Conservation (phyloP, 1,140 invertebrate genomes). For the Luehdorfia chinensis region DNA sequence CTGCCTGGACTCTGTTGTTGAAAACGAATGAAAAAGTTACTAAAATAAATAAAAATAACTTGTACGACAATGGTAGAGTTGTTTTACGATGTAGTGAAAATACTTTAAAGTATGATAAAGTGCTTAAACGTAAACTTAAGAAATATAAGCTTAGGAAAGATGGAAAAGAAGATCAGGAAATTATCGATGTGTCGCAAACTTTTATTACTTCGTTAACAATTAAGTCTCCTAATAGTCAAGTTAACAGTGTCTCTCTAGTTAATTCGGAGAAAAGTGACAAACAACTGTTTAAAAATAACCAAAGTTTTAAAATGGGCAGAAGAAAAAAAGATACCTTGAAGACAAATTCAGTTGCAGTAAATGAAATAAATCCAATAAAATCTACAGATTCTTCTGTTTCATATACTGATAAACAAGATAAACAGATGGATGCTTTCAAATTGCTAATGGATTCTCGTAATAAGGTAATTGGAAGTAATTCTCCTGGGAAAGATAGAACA, state of each 20-base stretch:
- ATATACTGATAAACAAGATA: conserved; percentile 13
- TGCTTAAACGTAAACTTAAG: conserved; percentile 54
- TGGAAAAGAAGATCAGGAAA: conserved; percentile 60
- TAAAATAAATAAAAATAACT: conserved; percentile 16
- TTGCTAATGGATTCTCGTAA: conserved; percentile 81
- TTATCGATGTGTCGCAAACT: conserved; percentile 56
- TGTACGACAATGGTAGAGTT: conserved; percentile 27
- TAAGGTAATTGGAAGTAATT: conserved; percentile 80
- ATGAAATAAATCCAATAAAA: conserved; percentile 22
- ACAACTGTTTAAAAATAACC: conserved; percentile 43
- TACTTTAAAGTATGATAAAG: conserved; percentile 35
- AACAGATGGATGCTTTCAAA: conserved; percentile 78
- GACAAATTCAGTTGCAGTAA: conserved; percentile 19
- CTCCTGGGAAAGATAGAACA: conserved; percentile 74
- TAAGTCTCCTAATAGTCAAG: conserved; percentile 41
- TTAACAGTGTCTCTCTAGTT: conserved; percentile 18
- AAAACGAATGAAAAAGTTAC: conserved; percentile 13
- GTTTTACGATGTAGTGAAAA: conserved; percentile 50
- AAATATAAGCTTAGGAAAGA: conserved; percentile 62
- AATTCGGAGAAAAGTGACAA: conserved; percentile 23
- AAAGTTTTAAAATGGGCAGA: conserved; percentile 54
- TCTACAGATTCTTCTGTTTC: conserved; percentile 40
- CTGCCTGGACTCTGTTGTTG: conserved; percentile 19
- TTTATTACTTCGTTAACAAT: conserved; percentile 45
- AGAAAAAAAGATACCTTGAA: conserved; percentile 25